phyloP scores from a whole-genome alignment of 2,888 invertebrate genomes.

The Drosophila ezoana region DNA sequence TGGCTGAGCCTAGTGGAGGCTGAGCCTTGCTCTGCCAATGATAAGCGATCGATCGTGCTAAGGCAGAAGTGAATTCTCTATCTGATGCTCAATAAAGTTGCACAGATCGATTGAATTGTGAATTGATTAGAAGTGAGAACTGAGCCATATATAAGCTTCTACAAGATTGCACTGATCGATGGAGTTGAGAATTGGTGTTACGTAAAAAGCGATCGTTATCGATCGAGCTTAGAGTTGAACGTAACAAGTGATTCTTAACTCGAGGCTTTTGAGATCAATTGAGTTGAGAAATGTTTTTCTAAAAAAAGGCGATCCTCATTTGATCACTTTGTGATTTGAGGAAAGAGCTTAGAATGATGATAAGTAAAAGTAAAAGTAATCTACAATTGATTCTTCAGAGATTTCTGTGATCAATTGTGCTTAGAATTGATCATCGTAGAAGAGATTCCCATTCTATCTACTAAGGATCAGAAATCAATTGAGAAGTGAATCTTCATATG shows the following conservation, averaged over 20 bases:
- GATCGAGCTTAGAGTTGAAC: not conserved
- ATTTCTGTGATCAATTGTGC: too few species aligned
- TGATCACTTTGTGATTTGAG: not conserved
- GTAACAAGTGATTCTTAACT: constrained; percentile 2
- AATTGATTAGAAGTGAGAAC: constrained; percentile 10
- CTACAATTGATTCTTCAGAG: not conserved
- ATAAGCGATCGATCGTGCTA: constrained; percentile 19
- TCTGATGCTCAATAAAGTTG: not conserved
- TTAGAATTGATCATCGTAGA: too few species aligned
- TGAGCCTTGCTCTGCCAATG: not conserved
- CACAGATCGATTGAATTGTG: not conserved
- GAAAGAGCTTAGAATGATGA: not conserved
- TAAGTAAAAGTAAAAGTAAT: not conserved
- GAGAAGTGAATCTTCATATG: not conserved
- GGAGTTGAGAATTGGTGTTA: constrained; percentile 1
- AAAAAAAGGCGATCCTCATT: too few species aligned
- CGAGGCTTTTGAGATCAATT: constrained; percentile 4
- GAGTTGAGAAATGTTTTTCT: not conserved
- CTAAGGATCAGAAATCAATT: not conserved
- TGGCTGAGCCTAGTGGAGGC: not conserved
- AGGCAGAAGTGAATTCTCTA: not conserved
- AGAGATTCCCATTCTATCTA: too few species aligned
- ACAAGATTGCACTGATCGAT: constrained; percentile 24
- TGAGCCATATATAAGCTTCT: not conserved
- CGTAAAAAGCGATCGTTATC: constrained; percentile 3